phyloP scores from a whole-genome alignment of 2,797 vertebrate genomes.

The Anomalospiza imberbis region DNA sequence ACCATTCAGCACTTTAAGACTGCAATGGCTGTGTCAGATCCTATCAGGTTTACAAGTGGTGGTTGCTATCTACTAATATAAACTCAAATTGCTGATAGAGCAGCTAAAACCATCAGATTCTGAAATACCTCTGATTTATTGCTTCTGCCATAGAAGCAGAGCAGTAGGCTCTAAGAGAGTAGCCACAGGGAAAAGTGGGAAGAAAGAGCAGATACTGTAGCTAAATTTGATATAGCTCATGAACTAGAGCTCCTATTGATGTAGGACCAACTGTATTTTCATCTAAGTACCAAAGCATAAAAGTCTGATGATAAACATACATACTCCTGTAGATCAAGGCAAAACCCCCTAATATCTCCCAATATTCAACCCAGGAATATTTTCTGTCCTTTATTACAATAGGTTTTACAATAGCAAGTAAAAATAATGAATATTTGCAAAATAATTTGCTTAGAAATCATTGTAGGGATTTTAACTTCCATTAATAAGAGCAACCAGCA shows the following conservation, averaged over 20 bases:
- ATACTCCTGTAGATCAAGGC: neutral
- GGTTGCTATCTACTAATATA: neutral
- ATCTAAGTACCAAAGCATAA: neutral
- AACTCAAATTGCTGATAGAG: neutral
- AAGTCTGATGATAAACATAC: neutral
- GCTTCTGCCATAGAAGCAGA: neutral
- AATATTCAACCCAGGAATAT: neutral
- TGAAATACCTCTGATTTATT: neutral
- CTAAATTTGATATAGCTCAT: neutral
- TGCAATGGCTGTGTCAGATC: neutral
- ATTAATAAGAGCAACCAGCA: neutral
- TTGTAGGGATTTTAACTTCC: neutral
- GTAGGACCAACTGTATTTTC: neutral
- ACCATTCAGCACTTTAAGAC: neutral
- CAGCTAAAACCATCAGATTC: neutral
- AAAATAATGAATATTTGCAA: neutral
- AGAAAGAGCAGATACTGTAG: neutral
- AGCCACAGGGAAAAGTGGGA: neutral
- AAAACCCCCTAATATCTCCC: rapidly evolving
- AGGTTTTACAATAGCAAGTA: neutral
- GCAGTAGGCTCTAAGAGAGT: neutral
- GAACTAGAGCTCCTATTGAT: neutral
- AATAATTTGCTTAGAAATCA: neutral
- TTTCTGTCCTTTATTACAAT: neutral
- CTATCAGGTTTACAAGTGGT: neutral